Conservation (phyloP, 2,888 invertebrate species). For the Rotaria macrura region DNA sequence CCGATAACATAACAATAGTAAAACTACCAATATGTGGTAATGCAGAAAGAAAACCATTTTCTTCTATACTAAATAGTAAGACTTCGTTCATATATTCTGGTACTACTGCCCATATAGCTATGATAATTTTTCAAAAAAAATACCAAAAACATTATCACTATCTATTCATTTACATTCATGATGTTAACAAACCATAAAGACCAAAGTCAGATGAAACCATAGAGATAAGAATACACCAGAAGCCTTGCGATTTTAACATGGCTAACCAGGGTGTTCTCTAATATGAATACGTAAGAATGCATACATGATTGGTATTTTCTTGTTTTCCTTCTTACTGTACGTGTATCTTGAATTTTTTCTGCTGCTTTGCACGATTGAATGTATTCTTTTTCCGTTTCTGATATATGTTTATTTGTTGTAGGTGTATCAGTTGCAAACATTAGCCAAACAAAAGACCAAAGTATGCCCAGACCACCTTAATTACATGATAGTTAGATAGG, state of each 20-base stretch:
- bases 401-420: background rate
- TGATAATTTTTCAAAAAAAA: background rate
- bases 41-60: background rate
- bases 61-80: background rate
- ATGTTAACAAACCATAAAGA: background rate
- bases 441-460: background rate
- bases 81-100: conserved; percentile 14
- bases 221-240: background rate
- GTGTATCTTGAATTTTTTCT: background rate
- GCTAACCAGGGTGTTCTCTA: conserved; percentile 7
- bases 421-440: background rate
- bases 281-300: background rate
- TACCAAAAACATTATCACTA: background rate
- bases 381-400: background rate
- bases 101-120: conserved; percentile 5
- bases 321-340: too few relatives aligned
- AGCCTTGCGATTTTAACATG: background rate
- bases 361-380: background rate
- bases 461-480: background rate
- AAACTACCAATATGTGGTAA: background rate
- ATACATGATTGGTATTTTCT: too few relatives aligned
- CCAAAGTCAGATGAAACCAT: background rate
- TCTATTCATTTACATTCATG: too few relatives aligned
- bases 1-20: background rate
- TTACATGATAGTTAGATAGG: background rate